Percentiles rank a stretch among this genome's conserved stretches.
Evolutionary conservation across 2,797 vertebrate genomes (phyloP).

Genomic region (Hylomyscus alleni): DNA sequence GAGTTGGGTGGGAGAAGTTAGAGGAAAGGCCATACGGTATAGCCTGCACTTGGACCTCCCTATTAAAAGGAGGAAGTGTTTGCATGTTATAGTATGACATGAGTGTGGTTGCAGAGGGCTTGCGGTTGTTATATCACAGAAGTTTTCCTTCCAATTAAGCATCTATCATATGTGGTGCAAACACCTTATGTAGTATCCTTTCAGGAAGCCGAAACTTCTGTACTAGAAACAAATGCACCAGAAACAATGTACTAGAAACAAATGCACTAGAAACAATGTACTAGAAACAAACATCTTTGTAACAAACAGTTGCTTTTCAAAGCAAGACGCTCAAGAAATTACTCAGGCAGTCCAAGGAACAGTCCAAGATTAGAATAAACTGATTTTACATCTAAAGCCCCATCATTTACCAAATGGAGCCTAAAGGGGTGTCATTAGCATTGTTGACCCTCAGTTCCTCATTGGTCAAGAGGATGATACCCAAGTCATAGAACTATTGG

Average conservation of each 20-base stretch:
- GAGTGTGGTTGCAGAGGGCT: background rate
- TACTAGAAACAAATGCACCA: background rate
- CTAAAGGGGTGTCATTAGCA: background rate
- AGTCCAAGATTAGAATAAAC: background rate
- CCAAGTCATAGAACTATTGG: background rate
- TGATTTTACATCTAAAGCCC: background rate
- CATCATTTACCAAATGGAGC: background rate
- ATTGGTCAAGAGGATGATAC: conserved; percentile 8
- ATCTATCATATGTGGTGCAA: background rate
- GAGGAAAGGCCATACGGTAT: background rate
- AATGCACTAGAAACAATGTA: background rate
- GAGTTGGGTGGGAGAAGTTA: background rate
- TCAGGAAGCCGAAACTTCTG: background rate
- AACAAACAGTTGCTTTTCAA: conserved; percentile 6
- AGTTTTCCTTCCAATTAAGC: background rate
- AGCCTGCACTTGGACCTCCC: background rate
- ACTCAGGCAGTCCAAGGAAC: background rate
- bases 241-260: background rate
- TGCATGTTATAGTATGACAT: background rate
- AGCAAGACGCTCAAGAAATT: background rate
- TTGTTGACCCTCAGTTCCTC: background rate
- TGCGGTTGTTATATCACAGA: background rate
- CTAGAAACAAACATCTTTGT: background rate
- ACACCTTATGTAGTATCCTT: background rate
- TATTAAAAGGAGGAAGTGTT: background rate